Conservation (phyloP, 2,113 vertebrate genomes). For the Trochalopteron elliotii region DNA sequence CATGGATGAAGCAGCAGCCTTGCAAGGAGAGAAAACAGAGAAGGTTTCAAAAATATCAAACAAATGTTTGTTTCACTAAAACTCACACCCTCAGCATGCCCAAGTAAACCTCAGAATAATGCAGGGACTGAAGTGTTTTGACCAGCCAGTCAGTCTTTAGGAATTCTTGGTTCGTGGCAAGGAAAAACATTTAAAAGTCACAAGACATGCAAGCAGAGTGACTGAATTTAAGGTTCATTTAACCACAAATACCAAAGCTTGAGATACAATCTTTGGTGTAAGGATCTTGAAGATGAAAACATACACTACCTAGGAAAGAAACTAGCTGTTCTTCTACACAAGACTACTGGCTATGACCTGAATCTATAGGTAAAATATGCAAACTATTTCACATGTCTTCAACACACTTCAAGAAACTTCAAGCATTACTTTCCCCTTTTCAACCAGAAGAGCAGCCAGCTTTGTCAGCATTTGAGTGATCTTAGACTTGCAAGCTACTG, state of each 20-base stretch:
- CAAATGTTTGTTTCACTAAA: neutral
- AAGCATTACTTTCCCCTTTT: neutral
- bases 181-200: neutral
- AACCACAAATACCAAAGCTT: neutral
- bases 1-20: slow-evolving; percentile 66
- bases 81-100: neutral
- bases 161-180: neutral
- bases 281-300: neutral
- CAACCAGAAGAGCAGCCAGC: neutral
- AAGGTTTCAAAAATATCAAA: neutral
- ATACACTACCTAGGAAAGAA: neutral
- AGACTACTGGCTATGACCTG: neutral
- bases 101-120: neutral
- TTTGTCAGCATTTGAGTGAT: neutral
- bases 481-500: neutral
- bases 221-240: neutral
- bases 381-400: neutral
- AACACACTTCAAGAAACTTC: neutral
- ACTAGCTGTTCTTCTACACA: neutral
- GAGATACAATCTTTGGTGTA: neutral
- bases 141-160: neutral
- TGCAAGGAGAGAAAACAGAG: neutral
- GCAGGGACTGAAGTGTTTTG: neutral
- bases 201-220: neutral
- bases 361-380: neutral